Conservation (phyloP, 2,888 invertebrate species). For the Dascillus cervinus region DNA sequence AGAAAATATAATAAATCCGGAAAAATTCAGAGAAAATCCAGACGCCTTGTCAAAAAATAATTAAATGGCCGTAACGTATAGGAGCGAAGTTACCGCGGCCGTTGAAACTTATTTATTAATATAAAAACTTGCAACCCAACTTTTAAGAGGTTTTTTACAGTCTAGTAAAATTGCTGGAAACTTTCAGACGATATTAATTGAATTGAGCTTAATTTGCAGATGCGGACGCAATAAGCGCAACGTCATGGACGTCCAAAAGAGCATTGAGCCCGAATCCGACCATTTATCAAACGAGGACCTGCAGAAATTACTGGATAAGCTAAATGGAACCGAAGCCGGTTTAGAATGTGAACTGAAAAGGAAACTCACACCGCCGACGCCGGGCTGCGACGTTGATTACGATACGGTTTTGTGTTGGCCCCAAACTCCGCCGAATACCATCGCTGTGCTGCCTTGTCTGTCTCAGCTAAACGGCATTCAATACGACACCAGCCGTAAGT, state of each 20-base stretch:
- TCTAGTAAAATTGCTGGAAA: too few species aligned
- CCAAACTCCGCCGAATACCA: constrained; percentile 57
- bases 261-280: not conserved
- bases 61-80: too few species aligned
- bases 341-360: constrained; percentile 20
- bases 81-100: too few species aligned
- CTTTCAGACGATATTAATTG: too few species aligned
- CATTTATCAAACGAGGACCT: not conserved
- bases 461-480: constrained; percentile 65
- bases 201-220: too few species aligned
- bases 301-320: constrained; percentile 5
- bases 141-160: too few species aligned
- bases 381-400: constrained; percentile 21
- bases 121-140: too few species aligned
- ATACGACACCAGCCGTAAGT: constrained; percentile 77
- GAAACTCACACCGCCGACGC: constrained; percentile 10
- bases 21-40: too few species aligned
- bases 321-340: constrained; percentile 20
- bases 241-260: not conserved
- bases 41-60: too few species aligned
- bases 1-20: too few species aligned
- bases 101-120: too few species aligned
- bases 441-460: constrained; percentile 67
- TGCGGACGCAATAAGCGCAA: not conserved
- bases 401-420: constrained; percentile 79